Evolutionary conservation across 2,888 invertebrate species (phyloP), one percentile per base, ranked within the genome.

Genomic region (Listrodromus nycthemerus): DNA sequence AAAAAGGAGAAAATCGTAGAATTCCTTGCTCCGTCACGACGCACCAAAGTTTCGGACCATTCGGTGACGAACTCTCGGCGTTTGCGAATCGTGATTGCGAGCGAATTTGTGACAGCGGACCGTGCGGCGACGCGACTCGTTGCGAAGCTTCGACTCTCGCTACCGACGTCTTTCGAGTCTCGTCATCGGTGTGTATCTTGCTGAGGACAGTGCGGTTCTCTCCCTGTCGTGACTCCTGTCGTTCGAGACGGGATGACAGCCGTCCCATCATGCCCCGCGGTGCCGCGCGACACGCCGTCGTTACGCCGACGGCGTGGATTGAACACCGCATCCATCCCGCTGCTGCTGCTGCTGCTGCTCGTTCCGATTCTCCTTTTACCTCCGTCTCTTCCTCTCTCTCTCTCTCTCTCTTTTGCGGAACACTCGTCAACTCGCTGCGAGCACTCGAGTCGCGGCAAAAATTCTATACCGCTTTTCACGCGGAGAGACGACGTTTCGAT

Each of bases 191-290:
- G 24, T 61, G 27, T 61, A 27, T 45, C 27, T 30, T 33, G 52
- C 16, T 45, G 50, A 30, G 30, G 41, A 67, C 67, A 21, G 69
- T 41, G 45, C 37, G 65, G n/a, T 19, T 45, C 33, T 27, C 48
- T 50, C 27, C 55, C 63, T 81, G 76, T 81, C 81, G 76, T 80
- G 73, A 70, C 73, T 63, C 74, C 30, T 37, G 79, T 81, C 81
- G 45, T 77, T 41, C 48, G 33, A 76, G 63, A 50, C 24, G 33
- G 65, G 50, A 65, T 65, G 75, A 80, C 80, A 80, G 67, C 67
- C 41, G 30, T 58, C 73, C 74, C 76, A 76, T 71, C 81, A 75
- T 30, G 55, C 63, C 55, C 48, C 48, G 65, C 74, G 74, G 63
- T 63, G 63, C 65, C 74, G 75, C 65, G 63, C 66, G 80, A 69